Evolutionary conservation across 2,888 invertebrate genomes (phyloP), one percentile per base, ranked within the genome.

Genomic region (Perizoma flavofasciatum): DNA sequence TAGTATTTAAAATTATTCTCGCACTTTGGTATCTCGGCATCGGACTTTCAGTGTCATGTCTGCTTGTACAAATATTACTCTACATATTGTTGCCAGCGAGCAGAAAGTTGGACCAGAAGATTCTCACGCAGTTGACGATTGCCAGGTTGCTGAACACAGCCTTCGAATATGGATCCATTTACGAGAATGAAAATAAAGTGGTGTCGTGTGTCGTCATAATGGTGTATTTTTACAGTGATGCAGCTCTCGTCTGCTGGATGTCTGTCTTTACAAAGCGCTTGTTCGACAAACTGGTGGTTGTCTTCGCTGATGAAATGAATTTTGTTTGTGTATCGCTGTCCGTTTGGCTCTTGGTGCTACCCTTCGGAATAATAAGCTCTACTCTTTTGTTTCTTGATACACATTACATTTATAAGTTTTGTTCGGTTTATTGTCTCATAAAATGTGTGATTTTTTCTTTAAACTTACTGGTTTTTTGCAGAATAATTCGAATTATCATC

Each of bases 181-280:
- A 61, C 10, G 52, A 52, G 32, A 53, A 45, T 33, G 49, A 61
- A 0, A 49, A 45, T 34, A 46, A 34, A 7, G 32, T 56, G n/a
- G 6, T 34, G 4, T 56, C 40, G 2, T 35, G 60, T 37, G 44
- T 46, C 2, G 33, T 56, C 6, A 32, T 61, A 4, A 8, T 52
- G 40, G 0, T 61, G 7, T 52, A 56, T 40, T 61, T 61, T 40
- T 52, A 55, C 7, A 52, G 45, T 35, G 60, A 61, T 6, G 60
- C 60, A 5, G 60, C 55, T 1, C 2, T 56, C 5, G 45, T 61
- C 4, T 44, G 55, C 35, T 61, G 60, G 60, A 61, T 61, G 60
- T 45, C 52, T 0, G 44, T 61, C 0, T 61, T 61, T 11, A 61
- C 56, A 5, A 56, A 49, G 33, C 48, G 55, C 1, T 32, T 61